Evolutionary conservation across 2,113 vertebrate species (phyloP).

Genomic region (Numida meleagris): DNA sequence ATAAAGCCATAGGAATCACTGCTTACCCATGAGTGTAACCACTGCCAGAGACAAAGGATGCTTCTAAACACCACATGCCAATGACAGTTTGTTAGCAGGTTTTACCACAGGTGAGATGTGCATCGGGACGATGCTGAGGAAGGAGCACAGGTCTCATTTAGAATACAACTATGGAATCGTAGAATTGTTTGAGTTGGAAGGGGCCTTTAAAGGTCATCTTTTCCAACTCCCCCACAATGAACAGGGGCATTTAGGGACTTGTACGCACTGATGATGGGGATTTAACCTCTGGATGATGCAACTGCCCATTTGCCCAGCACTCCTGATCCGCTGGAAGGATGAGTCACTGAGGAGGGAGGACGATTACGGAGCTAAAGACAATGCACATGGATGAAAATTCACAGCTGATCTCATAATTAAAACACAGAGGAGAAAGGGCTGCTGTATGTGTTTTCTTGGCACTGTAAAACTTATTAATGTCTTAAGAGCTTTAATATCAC

Average conservation of each 20-base stretch:
- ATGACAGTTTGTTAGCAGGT: not conserved
- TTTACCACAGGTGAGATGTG: not conserved
- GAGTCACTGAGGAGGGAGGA: not conserved
- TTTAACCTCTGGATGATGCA: not conserved
- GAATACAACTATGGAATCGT: too few species aligned
- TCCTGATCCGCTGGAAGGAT: not conserved
- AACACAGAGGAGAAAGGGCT: not conserved
- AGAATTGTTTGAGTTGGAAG: too few species aligned
- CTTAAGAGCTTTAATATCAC: not conserved
- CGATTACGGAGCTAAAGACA: not conserved
- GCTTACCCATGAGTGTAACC: not conserved
- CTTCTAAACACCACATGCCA: rapidly evolving
- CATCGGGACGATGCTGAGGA: not conserved
- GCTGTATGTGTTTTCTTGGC: not conserved
- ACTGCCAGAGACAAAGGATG: not conserved
- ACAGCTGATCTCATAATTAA: not conserved
- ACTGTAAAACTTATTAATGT: not conserved
- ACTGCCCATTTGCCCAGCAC: not conserved
- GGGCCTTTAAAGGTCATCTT: too few species aligned
- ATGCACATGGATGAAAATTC: not conserved
- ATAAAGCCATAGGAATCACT: not conserved
- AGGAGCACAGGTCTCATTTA: not conserved
- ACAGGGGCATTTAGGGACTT: too few species aligned
- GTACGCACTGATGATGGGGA: not conserved
- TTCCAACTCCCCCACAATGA: too few species aligned